A percentile compares a stretch with the other conserved stretches of the same genome.
Evolutionary conservation across 2,113 vertebrate genomes (phyloP).

Genomic region (Spermophilus dauricus): DNA sequence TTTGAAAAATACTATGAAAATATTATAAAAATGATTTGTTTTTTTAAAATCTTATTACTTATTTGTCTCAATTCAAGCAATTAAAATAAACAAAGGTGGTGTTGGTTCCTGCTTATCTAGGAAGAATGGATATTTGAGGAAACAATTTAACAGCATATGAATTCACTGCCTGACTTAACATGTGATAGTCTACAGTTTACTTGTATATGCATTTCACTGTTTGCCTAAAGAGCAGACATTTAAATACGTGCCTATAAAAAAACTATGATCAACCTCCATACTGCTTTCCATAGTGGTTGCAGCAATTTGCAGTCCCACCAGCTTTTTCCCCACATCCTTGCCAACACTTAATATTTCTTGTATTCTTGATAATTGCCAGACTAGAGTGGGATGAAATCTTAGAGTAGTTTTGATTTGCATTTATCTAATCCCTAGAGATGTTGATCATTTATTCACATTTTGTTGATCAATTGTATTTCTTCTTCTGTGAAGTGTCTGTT

Average conservation of each 20-base stretch:
- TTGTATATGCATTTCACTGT: neutral
- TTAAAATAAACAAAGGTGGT: neutral
- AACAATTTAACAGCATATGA: neutral
- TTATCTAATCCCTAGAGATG: no score
- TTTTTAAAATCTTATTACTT: neutral
- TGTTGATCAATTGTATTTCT: no score
- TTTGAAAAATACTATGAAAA: neutral
- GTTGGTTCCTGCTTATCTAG: neutral
- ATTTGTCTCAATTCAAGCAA: neutral
- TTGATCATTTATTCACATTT: no score
- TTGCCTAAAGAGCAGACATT: neutral
- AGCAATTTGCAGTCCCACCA: no score
- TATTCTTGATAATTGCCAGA: no score
- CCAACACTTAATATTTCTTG: no score
- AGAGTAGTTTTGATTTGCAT: no score
- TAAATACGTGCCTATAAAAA: neutral
- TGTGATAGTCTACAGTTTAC: neutral
- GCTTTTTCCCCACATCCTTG: no score
- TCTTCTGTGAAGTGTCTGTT: no score
- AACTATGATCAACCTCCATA: no score
- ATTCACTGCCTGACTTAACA: neutral
- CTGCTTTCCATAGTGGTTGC: no score
- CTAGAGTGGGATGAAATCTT: no score
- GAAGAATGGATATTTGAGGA: neutral
- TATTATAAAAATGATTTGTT: neutral